Conservation (phyloP, 2,797 vertebrate species). For the Cossypha heuglini region DNA sequence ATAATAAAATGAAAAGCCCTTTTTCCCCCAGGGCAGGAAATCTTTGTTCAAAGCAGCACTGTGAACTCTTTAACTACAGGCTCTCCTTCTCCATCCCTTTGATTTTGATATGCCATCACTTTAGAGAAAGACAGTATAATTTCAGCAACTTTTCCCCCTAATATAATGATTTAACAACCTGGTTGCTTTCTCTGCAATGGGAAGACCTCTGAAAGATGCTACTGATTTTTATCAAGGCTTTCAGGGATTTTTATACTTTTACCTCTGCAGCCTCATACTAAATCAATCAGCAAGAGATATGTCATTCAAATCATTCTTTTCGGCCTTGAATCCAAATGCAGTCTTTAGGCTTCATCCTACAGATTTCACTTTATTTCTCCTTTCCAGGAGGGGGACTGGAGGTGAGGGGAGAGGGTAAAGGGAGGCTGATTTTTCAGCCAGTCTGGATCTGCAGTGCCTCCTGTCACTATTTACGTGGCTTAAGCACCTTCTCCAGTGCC, state of each 20-base stretch:
- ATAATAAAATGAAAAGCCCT: conserved; percentile 9
- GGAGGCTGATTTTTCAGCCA: neutral
- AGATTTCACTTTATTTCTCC: neutral
- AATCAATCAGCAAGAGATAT: neutral
- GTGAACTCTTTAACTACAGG: neutral
- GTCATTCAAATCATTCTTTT: neutral
- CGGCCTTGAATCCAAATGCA: conserved; percentile 27
- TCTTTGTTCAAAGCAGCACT: conserved; percentile 19
- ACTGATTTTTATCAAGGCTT: neutral
- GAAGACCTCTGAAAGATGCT: neutral
- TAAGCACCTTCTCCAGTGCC: neutral
- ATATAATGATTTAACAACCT: neutral
- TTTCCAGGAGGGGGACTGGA: neutral
- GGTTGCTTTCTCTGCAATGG: neutral
- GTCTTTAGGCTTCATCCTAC: neutral
- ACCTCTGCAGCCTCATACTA: neutral
- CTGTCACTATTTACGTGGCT: neutral
- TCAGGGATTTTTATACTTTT: conserved; percentile 7
- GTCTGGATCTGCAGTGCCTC: neutral
- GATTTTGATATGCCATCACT: neutral
- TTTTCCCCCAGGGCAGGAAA: conserved; percentile 37
- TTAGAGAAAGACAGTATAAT: conserved; percentile 12
- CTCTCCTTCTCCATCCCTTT: conserved; percentile 1
- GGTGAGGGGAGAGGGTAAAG: neutral
- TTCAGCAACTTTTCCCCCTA: neutral